Evolutionary conservation across 1,140 invertebrate species (phyloP), one percentile per base, ranked within the genome.

Genomic region (Meloidogyne exigua): DNA sequence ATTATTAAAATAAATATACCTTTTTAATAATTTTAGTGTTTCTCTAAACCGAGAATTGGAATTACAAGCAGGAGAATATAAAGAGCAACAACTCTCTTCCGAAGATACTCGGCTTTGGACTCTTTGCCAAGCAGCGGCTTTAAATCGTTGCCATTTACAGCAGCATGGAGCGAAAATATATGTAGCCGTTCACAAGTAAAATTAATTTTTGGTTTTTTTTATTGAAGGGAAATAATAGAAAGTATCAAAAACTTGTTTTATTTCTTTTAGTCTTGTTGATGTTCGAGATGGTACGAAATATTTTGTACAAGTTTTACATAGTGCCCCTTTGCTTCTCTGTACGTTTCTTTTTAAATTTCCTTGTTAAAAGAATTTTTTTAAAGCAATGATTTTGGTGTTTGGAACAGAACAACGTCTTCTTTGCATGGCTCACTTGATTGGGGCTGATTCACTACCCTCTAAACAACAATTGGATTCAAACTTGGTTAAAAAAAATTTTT

Each of bases 381-480:
- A 57, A 57, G 49, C 71, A 7, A 81, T 81, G 82, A 69, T 82
- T 23, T 62, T 83, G 28, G 74, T 80, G 21, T 83, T 82, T 68
- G 82, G 83, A 9, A 80, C 77, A 13, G 82, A 85, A 49, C 82
- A 83, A 69, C 71, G 82, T 18, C 81, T 82, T 15, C 65, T 83
- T 9, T 72, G 73, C 32, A 85, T 83, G 83, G 67, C 81, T 13
- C 82, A 83, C 74, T 75, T 83, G 42, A 83, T 83, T 64, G 83
- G 83, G n/a, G 78, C 82, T 13, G 82, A 83, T 49, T 79, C 76
- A 49, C 42, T 83, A 26, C 82, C 82, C n/a, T 82, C 81, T n/a
- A 83, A 83, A 70, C 79, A 82, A 62, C 82, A 83, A 76, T 76
- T 83, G 21, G 82, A 83, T 72, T 76, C 81, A 4, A 84, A 84